phyloP scores from a whole-genome alignment of 2,113 vertebrate genomes.

The Leptobrachium ailaonicum region DNA sequence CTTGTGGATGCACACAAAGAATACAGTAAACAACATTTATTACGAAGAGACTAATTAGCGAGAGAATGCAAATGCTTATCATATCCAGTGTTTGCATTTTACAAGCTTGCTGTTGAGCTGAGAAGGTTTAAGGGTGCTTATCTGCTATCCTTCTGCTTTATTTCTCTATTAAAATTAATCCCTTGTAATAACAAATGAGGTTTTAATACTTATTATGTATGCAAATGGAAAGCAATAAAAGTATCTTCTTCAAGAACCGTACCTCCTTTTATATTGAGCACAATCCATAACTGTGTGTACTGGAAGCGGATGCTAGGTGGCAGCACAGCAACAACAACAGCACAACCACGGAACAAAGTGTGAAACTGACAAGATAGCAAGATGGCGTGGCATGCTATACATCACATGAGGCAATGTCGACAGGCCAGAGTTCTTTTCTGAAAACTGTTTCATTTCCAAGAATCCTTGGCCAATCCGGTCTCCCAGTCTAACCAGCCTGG shows the following conservation, averaged over 20 bases:
- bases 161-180: constrained; percentile 68
- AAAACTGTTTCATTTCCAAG: too few relatives aligned
- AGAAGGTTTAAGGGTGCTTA: constrained; percentile 63
- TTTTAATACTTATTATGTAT: constrained; percentile 56
- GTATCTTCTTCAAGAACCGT: background rate
- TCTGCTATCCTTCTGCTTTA: constrained; percentile 58
- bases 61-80: constrained; percentile 55
- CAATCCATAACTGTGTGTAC: too few relatives aligned
- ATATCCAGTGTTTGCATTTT: constrained; percentile 46
- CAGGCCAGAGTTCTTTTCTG: too few relatives aligned
- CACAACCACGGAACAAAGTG: too few relatives aligned
- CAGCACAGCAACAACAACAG: too few relatives aligned
- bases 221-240: constrained; percentile 56
- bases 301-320: too few relatives aligned
- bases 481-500: too few relatives aligned
- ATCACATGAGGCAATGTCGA: too few relatives aligned
- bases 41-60: constrained; percentile 46
- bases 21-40: background rate
- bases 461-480: too few relatives aligned
- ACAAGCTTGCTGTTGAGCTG: constrained; percentile 57
- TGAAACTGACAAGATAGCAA: too few relatives aligned
- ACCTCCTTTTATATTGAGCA: too few relatives aligned
- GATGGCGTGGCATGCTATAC: too few relatives aligned
- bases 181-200: constrained; percentile 61
- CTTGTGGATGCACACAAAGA: background rate